Evolutionary conservation across 2,888 invertebrate species (phyloP).

Genomic region (Diarsia brunnea): DNA sequence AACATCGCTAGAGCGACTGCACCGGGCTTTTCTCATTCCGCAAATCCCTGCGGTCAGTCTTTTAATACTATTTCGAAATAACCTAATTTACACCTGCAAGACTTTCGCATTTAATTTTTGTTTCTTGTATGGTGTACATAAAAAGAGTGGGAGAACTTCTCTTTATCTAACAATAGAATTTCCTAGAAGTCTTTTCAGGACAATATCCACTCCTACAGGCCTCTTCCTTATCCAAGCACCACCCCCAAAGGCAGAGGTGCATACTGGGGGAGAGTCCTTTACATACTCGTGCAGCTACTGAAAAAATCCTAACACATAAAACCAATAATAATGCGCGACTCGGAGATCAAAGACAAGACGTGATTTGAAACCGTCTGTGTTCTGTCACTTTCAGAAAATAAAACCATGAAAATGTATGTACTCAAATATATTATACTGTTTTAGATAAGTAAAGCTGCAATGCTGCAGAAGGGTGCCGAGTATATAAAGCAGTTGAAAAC

Average conservation of each 20-base stretch:
- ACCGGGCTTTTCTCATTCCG: neutral
- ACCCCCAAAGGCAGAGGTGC: neutral
- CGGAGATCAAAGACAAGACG: neutral
- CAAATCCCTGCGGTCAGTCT: neutral
- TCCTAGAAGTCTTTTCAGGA: neutral
- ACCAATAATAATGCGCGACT: neutral
- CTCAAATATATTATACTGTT: neutral
- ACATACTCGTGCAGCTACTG: neutral
- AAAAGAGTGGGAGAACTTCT: neutral
- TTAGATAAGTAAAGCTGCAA: conserved; percentile 97
- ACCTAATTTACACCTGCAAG: neutral
- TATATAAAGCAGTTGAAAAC: conserved; percentile 97
- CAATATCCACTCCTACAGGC: neutral
- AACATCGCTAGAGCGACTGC: neutral
- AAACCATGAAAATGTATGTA: neutral
- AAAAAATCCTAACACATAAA: neutral
- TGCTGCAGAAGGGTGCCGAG: conserved; percentile 99
- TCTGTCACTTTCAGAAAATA: no score
- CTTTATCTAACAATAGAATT: neutral
- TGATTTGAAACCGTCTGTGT: neutral
- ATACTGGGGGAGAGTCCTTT: neutral
- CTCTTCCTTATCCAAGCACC: neutral
- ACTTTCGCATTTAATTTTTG: neutral
- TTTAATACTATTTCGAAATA: neutral
- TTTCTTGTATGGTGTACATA: neutral